Base-by-base conservation (phyloP, 2,113 vertebrate genomes). In the Pteruthius melanotis region DNA sequence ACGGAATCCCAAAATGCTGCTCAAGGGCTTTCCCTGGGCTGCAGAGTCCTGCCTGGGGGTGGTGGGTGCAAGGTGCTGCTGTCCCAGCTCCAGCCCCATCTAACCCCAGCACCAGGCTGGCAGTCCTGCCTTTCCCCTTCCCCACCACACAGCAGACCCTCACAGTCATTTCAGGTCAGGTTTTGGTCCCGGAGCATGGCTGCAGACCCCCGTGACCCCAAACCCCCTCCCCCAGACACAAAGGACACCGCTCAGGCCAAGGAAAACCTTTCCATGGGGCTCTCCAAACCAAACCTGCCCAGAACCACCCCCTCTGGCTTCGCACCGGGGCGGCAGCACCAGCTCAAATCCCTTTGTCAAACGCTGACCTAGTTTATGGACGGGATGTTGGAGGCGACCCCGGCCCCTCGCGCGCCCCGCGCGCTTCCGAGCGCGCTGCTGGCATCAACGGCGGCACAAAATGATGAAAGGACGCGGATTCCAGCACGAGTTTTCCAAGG, bases 381-480 rank as follows among this genome's bases (percentile, higher is more conserved):
- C 70, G 69, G 63, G 83, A 59, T 64, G 50, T 65, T 1, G 20
- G 95, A 86, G 93, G 86, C 0, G 57, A 83, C 60, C 69, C 57
- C 68, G 23, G 74, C 79, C 75, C 81, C 82, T 54, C 3, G 1
- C 37, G 3, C 26, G 66, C 53, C 79, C 83, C 3, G 4, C 33
- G 22, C 69, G 8, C 69, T n/a, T 64, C 89, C 8, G 13, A 95
- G 94, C 80, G 1, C 61, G 2, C 70, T 22, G 81, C 94, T 86
- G 89, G 59, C 90, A 86, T 68, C 88, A 15, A 30, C 2, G 22
- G 44, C 31, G 2, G 87, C 88, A 95, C 85, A 23, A 22, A 77
- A 64, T 53, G 87, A 96, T 91, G 91, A 96, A 93, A 97, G 87
- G 96, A 96, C 92, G 74, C 76, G 13, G 70, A 95, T 86, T 94